A percentile compares a stretch with the other conserved stretches of the same genome.
Conservation (phyloP, 2,888 invertebrate species). For the Macaria notata region DNA sequence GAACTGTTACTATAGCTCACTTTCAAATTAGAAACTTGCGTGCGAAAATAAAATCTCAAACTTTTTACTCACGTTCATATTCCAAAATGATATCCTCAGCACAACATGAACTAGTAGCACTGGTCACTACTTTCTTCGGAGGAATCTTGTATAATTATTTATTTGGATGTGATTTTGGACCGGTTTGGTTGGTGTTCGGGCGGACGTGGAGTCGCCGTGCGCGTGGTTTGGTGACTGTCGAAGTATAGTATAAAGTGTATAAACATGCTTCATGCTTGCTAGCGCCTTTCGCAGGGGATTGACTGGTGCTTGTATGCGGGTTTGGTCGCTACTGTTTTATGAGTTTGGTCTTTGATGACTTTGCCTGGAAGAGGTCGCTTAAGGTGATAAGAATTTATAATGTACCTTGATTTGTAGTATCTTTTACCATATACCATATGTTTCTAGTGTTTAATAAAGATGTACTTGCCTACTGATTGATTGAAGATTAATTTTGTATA, state of each 20-base stretch:
- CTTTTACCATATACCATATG: too few relatives aligned
- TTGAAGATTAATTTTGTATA: too few relatives aligned
- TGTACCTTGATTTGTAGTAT: too few relatives aligned
- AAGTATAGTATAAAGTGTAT: too few relatives aligned
- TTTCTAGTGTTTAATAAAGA: too few relatives aligned
- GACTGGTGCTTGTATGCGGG: neutral
- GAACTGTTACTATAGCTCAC: constrained; percentile 15
- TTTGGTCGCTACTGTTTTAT: too few relatives aligned
- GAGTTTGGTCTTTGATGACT: too few relatives aligned
- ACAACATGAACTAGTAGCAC: constrained; percentile 27
- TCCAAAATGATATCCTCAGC: constrained; percentile 33
- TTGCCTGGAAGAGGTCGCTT: too few relatives aligned
- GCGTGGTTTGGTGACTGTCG: constrained; percentile 23
- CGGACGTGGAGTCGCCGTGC: constrained; percentile 24
- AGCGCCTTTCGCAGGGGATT: neutral
- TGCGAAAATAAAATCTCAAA: constrained; percentile 13
- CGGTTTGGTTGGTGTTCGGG: constrained; percentile 20
- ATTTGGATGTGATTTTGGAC: constrained; percentile 16
- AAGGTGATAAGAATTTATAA: too few relatives aligned
- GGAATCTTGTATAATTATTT: constrained; percentile 31
- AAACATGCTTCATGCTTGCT: too few relatives aligned
- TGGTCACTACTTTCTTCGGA: constrained; percentile 35
- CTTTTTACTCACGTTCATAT: constrained; percentile 49
- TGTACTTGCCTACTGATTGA: too few relatives aligned
- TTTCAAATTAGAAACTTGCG: constrained; percentile 31